Evolutionary conservation across 2,888 invertebrate genomes (phyloP).

Genomic region (Microdon myrmicae): DNA sequence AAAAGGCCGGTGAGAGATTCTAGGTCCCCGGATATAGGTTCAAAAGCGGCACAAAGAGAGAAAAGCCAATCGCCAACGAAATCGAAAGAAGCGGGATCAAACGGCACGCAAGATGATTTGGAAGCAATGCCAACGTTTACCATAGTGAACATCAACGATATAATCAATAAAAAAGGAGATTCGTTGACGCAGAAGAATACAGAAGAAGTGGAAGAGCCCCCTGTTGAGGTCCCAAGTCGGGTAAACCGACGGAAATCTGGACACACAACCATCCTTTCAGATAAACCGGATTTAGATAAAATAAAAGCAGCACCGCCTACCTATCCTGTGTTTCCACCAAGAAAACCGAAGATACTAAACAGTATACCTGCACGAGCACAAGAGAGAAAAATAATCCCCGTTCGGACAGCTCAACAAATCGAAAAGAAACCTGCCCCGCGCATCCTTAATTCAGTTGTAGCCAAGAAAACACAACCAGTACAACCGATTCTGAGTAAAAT

Average conservation of each 20-base stretch:
- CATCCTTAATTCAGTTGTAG: constrained; percentile 63
- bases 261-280: constrained; percentile 55
- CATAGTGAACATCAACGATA: constrained; percentile 66
- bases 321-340: constrained; percentile 34
- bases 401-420: too few relatives aligned
- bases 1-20: constrained; percentile 10
- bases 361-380: constrained; percentile 13
- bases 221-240: constrained; percentile 23
- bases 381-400: constrained; percentile 26
- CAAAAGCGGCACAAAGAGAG: constrained; percentile 12
- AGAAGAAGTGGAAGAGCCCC: constrained; percentile 18
- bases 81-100: constrained; percentile 39
- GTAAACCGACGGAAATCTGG: constrained; percentile 54
- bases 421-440: constrained; percentile 61
- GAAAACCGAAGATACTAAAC: constrained; percentile 8
- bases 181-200: constrained; percentile 56
- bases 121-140: constrained; percentile 66
- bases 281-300: constrained; percentile 52
- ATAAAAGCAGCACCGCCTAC: constrained; percentile 46
- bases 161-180: constrained; percentile 65
- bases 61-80: constrained; percentile 24
- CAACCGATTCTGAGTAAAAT: constrained; percentile 59
- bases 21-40: constrained; percentile 1
- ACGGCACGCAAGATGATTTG: constrained; percentile 58
- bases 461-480: constrained; percentile 60